A percentile compares a stretch with the other conserved stretches of the same genome.
Conservation (phyloP, 2,888 invertebrate species). For the Polyommatus iphigenia region DNA sequence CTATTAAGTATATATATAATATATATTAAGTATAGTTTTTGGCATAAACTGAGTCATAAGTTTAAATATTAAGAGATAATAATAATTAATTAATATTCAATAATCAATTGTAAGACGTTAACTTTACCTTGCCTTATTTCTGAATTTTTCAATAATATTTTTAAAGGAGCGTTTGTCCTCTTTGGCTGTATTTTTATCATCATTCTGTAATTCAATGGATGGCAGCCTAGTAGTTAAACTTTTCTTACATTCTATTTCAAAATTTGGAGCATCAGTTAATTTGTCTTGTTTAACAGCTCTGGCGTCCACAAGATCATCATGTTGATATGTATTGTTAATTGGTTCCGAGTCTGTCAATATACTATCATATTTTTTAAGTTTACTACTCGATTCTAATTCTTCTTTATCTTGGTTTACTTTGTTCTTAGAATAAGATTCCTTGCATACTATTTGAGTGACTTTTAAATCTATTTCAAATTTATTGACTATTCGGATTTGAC, state of each 20-base stretch:
- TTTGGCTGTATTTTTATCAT: background rate
- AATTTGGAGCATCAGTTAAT: background rate
- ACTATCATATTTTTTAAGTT: background rate
- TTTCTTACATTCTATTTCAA: background rate
- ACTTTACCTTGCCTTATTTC: conserved; percentile 40
- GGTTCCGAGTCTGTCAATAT: background rate
- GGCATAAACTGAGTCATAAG: too few relatives aligned
- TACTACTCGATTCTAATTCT: background rate
- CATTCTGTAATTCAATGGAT: background rate
- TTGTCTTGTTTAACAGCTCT: background rate
- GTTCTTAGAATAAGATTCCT: conserved; percentile 36
- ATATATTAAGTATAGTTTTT: too few relatives aligned
- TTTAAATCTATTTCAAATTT: conserved; percentile 61
- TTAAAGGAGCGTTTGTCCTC: conserved; percentile 40
- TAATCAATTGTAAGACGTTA: background rate
- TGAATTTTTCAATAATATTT: conserved; percentile 59
- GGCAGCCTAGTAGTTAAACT: conserved; percentile 3
- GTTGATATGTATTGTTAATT: background rate
- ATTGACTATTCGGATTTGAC: conserved; percentile 53
- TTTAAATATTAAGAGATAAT: too few relatives aligned
- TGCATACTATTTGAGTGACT: conserved; percentile 53
- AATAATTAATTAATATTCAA: background rate
- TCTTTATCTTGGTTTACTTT: background rate
- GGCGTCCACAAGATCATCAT: background rate
- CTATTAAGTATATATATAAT: too few relatives aligned